phyloP scores from a whole-genome alignment of 2,113 vertebrate genomes.

The Cyanoderma ruficeps region DNA sequence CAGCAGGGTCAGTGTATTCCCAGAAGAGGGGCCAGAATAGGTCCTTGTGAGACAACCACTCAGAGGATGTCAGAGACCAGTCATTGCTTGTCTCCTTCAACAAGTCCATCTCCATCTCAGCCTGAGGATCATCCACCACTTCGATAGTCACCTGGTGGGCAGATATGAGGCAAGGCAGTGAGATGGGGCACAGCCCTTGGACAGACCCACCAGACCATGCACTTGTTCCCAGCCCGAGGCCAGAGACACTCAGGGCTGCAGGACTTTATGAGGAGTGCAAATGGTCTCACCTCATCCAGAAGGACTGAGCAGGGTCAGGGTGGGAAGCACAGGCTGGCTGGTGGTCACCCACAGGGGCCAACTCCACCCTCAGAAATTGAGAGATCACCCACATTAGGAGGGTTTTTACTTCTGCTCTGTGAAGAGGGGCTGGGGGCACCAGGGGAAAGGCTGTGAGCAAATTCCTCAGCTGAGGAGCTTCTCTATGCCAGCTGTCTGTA shows the following conservation, averaged over 20 bases:
- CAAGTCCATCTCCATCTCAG: conserved; percentile 88
- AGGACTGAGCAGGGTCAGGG: background rate
- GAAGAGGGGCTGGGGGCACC: background rate
- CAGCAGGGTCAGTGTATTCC: conserved; percentile 81
- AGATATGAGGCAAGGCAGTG: background rate
- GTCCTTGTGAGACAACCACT: conserved; percentile 83
- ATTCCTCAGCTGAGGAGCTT: background rate
- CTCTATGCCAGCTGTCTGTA: background rate
- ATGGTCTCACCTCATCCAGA: background rate
- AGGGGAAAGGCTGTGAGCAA: background rate
- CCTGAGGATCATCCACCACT: conserved; percentile 86
- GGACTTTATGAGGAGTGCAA: rapidly evolving
- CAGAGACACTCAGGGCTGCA: background rate
- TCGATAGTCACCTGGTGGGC: conserved; percentile 85
- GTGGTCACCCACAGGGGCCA: background rate
- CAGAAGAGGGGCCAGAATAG: conserved; percentile 92
- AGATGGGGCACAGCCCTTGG: background rate
- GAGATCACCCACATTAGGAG: background rate
- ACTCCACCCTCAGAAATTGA: background rate
- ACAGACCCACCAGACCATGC: background rate
- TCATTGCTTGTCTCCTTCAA: conserved; percentile 79
- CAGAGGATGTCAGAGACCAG: conserved; percentile 80
- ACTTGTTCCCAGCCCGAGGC: background rate
- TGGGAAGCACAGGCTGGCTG: background rate
- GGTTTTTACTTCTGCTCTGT: background rate